Evolutionary conservation across 2,888 invertebrate species (phyloP), one percentile per base, ranked within the genome.

Genomic region (Acrobasis suavella): DNA sequence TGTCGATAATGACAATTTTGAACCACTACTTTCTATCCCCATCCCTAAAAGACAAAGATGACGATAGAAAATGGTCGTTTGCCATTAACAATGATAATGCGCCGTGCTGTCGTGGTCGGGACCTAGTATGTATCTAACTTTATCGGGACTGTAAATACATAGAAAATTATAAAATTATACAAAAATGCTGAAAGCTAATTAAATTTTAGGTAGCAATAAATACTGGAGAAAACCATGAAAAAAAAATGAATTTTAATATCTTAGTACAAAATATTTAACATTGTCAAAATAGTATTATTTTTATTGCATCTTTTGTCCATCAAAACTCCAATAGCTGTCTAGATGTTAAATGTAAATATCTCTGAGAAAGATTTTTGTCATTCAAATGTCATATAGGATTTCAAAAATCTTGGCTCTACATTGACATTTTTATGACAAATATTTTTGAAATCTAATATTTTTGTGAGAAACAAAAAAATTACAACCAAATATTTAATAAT

Each of bases 91-190:
- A 22, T 22, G 22, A 22, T 22, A 22, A 22, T 22, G 22, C 22
- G 22, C 22, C 22, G 2, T 22, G 22, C 22, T 22, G 5, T 22
- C 22, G 22, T 22, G 22, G 22, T 22, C 22, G 22, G 22, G 22
- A 22, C 22, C 22, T 22, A 22, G 22, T 22, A 5, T n/a, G n/a
- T n/a, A n/a, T 32, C 32, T 32, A 7, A 32, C 32, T 32, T 32
- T 32, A 7, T 32, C 2, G 32, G 32, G 7, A 46, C 10, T 46
- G 46, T 46, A 46, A 46, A 46, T 46, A 46, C 46, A 46, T 14
- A 46, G 46, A 12, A 46, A 46, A 46, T 46, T 46, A 46, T 46
- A n/a, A n/a, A n/a, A n/a, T n/a, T 46, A 46, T 46, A n/a, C 46
- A 46, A 46, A n/a, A 0, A 46, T 6, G 14, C 14, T 14, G n/a